Conservation (phyloP, 2,888 invertebrate species). For the Zygothrica quintamaculata region DNA sequence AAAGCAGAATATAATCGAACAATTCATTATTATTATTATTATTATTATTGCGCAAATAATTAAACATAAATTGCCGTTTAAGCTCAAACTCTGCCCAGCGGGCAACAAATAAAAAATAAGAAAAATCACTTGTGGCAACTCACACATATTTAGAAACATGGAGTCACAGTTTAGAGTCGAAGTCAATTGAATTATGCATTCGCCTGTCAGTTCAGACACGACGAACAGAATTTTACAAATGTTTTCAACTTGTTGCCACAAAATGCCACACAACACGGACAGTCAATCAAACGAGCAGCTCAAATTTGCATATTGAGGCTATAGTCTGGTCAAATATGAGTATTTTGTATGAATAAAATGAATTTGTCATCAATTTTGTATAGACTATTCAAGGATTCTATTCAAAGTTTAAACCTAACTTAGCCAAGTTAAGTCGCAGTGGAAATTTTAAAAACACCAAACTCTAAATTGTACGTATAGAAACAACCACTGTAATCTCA, state of each 20-base stretch:
- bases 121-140: slow-evolving; percentile 8
- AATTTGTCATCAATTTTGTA: slow-evolving; percentile 39
- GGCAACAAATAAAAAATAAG: too few species aligned
- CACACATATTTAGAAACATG: slow-evolving; percentile 9
- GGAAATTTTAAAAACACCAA: too few species aligned
- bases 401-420: too few species aligned
- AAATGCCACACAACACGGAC: slow-evolving; percentile 37
- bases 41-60: slow-evolving; percentile 63
- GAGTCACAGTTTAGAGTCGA: slow-evolving; percentile 2
- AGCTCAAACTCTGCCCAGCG: slow-evolving; percentile 40
- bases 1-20: slow-evolving; percentile 34
- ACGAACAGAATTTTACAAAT: slow-evolving; percentile 54
- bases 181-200: slow-evolving; percentile 44
- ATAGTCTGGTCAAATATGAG: slow-evolving; percentile 25
- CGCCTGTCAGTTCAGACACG: slow-evolving; percentile 21
- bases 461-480: too few species aligned
- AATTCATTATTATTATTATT: slow-evolving; percentile 63
- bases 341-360: slow-evolving; percentile 20
- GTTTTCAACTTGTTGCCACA: slow-evolving; percentile 46
- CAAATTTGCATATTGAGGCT: slow-evolving; percentile 45
- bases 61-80: slow-evolving; percentile 63
- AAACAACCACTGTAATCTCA: too few species aligned
- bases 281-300: slow-evolving; percentile 26
- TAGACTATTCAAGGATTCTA: slow-evolving; percentile 10
- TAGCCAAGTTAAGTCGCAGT: too few species aligned